Evolutionary conservation across 2,797 vertebrate species (phyloP).

Genomic region (Kryptopterus vitreolus): DNA sequence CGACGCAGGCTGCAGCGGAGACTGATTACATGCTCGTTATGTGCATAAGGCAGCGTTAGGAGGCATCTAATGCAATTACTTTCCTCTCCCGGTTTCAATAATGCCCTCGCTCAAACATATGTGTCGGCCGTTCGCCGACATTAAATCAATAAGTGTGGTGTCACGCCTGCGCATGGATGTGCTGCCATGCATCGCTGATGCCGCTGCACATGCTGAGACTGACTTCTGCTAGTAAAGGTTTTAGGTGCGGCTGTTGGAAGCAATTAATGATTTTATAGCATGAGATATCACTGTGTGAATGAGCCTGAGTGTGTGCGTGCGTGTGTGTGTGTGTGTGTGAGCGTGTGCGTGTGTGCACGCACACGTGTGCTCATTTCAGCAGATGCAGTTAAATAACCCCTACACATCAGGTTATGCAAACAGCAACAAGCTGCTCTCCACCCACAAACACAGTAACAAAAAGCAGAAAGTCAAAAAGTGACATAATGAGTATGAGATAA

Average conservation of each 20-base stretch:
- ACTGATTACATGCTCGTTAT: conserved; percentile 57
- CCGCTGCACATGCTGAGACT: conserved; percentile 28
- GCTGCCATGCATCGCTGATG: conserved; percentile 37
- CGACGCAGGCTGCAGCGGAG: conserved; percentile 14
- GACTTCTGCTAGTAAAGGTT: conserved; percentile 47
- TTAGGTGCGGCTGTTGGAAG: conserved; percentile 43
- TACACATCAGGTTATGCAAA: conserved; percentile 38
- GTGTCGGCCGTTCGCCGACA: conserved; percentile 42
- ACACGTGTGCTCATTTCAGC: conserved; percentile 27
- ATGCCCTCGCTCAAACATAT: conserved; percentile 42
- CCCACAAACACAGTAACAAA: conserved; percentile 13
- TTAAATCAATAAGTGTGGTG: conserved; percentile 53
- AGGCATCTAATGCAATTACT: conserved; percentile 59
- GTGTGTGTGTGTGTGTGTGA: conserved; percentile 12
- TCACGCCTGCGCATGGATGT: conserved; percentile 14
- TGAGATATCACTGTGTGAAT: too few relatives aligned
- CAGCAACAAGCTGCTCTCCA: conserved; percentile 1
- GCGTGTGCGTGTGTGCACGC: conserved; percentile 28
- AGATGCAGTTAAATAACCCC: conserved; percentile 51
- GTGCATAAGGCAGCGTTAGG: conserved; percentile 53
- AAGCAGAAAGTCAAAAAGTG: conserved; percentile 23
- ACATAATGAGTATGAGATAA: neutral
- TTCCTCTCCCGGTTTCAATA: conserved; percentile 52
- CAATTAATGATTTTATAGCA: conserved; percentile 55
- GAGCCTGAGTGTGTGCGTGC: conserved; percentile 11